Evolutionary conservation across 2,888 invertebrate species (phyloP).

Genomic region (Cheiracanthium punctorium): DNA sequence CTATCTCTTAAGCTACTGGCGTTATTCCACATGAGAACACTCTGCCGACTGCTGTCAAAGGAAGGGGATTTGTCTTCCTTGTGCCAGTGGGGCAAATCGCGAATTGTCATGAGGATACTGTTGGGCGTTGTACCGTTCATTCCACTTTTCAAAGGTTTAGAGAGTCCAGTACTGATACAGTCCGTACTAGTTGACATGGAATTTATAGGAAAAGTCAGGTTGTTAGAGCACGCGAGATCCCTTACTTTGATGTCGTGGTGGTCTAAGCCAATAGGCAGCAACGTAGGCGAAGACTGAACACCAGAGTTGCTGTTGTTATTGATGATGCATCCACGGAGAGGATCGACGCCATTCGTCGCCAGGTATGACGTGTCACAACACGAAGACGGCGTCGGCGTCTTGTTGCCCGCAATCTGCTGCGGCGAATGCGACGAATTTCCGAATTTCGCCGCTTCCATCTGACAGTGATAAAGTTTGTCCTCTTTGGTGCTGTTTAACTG

Average conservation of each 20-base stretch:
- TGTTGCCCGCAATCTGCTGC: conserved; percentile 23
- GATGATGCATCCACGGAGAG: conserved; percentile 67
- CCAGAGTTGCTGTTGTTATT: conserved; percentile 19
- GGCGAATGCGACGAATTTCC: conserved; percentile 25
- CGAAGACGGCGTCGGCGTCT: conserved; percentile 44
- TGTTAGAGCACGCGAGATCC: conserved; percentile 33
- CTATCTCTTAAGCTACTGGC: conserved; percentile 27
- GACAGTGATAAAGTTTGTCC: conserved; percentile 71
- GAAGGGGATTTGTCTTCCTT: conserved; percentile 37
- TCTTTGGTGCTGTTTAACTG: conserved; percentile 67
- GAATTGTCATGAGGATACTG: conserved; percentile 57
- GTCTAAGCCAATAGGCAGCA: conserved; percentile 75
- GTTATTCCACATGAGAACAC: conserved; percentile 93
- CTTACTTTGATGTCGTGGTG: conserved; percentile 72
- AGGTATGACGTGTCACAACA: conserved; percentile 71
- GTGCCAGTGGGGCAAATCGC: conserved; percentile 44
- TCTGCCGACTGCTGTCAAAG: conserved; percentile 81
- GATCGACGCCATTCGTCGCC: conserved; percentile 56
- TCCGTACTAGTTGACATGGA: conserved; percentile 26
- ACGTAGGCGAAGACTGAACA: conserved; percentile 56
- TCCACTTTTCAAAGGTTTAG: conserved; percentile 38
- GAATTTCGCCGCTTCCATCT: conserved; percentile 77
- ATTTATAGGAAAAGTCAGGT: conserved; percentile 35
- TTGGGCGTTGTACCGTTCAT: conserved; percentile 26
- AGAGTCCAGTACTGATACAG: conserved; percentile 28